Percentiles rank a stretch among this genome's conserved stretches.
Conservation (phyloP, 1,140 invertebrate genomes). For the Aporrectodea caliginosa region DNA sequence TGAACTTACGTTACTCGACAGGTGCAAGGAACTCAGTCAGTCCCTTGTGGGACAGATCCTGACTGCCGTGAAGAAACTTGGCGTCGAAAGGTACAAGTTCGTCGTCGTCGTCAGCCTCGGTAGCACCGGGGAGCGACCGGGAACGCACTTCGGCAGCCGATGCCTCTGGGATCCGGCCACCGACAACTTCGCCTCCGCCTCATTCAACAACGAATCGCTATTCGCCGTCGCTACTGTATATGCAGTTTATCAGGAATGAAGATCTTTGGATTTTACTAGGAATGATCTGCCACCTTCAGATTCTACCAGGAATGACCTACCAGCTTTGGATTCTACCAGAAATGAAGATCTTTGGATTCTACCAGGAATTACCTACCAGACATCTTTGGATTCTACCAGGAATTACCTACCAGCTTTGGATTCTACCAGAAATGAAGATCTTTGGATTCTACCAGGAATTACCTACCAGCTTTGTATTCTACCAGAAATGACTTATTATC, state of each 20-base stretch:
- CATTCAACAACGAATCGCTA: constrained; percentile 47
- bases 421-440: too few relatives aligned
- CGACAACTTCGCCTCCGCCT: constrained; percentile 51
- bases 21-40: constrained; percentile 42
- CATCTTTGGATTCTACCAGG: too few relatives aligned
- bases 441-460: too few relatives aligned
- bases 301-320: too few relatives aligned
- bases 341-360: too few relatives aligned
- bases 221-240: constrained; percentile 52
- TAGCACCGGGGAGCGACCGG: constrained; percentile 44
- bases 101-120: constrained; percentile 48
- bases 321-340: too few relatives aligned
- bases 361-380: too few relatives aligned
- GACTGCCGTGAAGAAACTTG: constrained; percentile 41
- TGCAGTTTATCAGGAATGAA: constrained; percentile 47
- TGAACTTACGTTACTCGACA: neutral
- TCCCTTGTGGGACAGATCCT: constrained; percentile 41
- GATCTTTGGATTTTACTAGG: too few relatives aligned
- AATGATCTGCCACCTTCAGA: too few relatives aligned
- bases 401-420: too few relatives aligned
- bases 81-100: constrained; percentile 45
- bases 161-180: constrained; percentile 53
- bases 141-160: constrained; percentile 49
- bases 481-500: too few relatives aligned
- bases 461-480: too few relatives aligned